These are phyloP conservation scores for Pemphredon lugubris DNA, from an alignment of 2,888 invertebrate genomes.

Conservation along the genomic window DNA sequence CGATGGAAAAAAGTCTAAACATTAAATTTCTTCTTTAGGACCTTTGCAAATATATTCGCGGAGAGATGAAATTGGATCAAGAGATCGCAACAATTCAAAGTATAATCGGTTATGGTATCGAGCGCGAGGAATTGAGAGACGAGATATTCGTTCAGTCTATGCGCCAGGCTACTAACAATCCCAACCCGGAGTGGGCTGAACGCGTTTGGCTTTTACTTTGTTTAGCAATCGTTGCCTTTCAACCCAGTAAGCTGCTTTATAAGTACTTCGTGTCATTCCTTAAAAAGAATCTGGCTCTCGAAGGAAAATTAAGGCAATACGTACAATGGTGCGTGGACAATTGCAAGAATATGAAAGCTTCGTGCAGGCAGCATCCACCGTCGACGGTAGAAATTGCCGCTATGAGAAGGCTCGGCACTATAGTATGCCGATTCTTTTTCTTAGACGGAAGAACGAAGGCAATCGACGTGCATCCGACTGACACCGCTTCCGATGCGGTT, in stretches of 20 bases:
- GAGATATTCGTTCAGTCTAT: slow-evolving; percentile 95
- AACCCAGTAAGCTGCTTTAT: slow-evolving; percentile 91
- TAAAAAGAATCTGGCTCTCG: slow-evolving; percentile 85
- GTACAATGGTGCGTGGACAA: slow-evolving; percentile 97
- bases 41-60: slow-evolving; percentile 93
- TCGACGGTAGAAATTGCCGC: slow-evolving; percentile 97
- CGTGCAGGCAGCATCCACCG: slow-evolving; percentile 91
- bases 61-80: slow-evolving; percentile 92
- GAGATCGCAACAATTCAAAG: slow-evolving; percentile 92
- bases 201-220: slow-evolving; percentile 94
- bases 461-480: slow-evolving; percentile 96
- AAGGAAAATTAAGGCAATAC: slow-evolving; percentile 89
- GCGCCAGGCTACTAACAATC: slow-evolving; percentile 94
- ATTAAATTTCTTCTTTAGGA: slow-evolving; percentile 87
- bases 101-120: slow-evolving; percentile 92
- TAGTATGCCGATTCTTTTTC: slow-evolving; percentile 97
- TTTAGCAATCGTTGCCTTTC: slow-evolving; percentile 94
- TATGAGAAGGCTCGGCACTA: slow-evolving; percentile 94
- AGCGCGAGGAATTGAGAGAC: slow-evolving; percentile 94
- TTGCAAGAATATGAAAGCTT: slow-evolving; percentile 92
- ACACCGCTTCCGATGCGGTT: slow-evolving; percentile 95
- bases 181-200: slow-evolving; percentile 91
- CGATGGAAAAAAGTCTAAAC: too few relatives aligned
- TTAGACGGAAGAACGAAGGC: slow-evolving; percentile 97
- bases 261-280: slow-evolving; percentile 91